Evolutionary conservation across 2,888 invertebrate species (phyloP), one percentile per base, ranked within the genome.

Genomic region (Tridacna gigas): DNA sequence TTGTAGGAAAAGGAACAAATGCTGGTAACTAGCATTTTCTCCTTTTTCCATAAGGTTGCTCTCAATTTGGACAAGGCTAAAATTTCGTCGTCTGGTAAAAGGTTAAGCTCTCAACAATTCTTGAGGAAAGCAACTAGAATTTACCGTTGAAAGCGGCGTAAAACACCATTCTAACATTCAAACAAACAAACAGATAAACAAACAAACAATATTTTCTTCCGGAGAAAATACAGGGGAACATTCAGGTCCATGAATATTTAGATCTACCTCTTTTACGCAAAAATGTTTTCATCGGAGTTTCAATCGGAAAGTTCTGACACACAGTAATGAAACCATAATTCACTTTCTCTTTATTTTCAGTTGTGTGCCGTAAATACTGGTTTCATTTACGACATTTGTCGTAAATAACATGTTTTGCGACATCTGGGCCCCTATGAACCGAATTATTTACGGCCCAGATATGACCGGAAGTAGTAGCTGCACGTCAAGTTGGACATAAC

Each of bases 381-480:
- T 71, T 71, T 71, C 71, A 71, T 71, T 71, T 71, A 71, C 71
- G 51, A 48, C n/a, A 71, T 48, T 71, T 78, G 61, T 69, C 79
- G 78, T 80, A 85, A 85, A 85, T 85, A 82, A 79, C 82, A 85
- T 61, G 80, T n/a, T 77, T 74, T 69, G 65, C 77, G 85, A 71
- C 77, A 71, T 82, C 56, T 82, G 84, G 83, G 73, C 83, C 83
- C 86, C 71, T 77, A 84, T 86, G 78, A 75, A 74, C 80, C 22
- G 71, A 75, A 78, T 84, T 80, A 84, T 86, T 86, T 86, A 86
- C 82, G 80, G 76, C 67, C 63, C n/a, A 65, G 80, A 84, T 84
- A 84, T 86, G 80, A 84, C 86, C 86, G 86, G 84, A 86, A 84
- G 86, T 86, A 51, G 47, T 48, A 48, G 61, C 67, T 78, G 82